phyloP scores from a whole-genome alignment of 2,888 invertebrate species.

The Cosmia trapezina region DNA sequence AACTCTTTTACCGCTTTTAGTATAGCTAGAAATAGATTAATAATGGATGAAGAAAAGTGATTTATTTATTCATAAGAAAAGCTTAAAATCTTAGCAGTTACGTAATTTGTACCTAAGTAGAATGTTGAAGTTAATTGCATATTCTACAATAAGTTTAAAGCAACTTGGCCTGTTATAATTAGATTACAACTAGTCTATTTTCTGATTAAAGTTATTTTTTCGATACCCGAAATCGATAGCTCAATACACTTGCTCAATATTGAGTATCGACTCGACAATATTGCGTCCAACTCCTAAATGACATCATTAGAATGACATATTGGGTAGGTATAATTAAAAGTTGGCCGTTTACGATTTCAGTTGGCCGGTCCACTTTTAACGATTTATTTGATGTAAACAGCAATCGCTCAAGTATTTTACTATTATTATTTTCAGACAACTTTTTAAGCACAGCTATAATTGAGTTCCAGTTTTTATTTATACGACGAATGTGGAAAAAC shows the following conservation, averaged over 20 bases:
- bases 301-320: not conserved
- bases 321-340: constrained; percentile 20
- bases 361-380: not conserved
- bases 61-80: too few relatives aligned
- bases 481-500: not conserved
- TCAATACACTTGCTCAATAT: not conserved
- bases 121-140: too few relatives aligned
- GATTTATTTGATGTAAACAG: not conserved
- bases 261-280: not conserved
- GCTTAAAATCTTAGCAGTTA: not conserved
- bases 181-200: too few relatives aligned
- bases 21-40: too few relatives aligned
- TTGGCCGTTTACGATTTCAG: constrained; percentile 6
- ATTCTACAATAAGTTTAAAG: not conserved
- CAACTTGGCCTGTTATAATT: not conserved
- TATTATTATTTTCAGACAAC: not conserved
- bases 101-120: not conserved
- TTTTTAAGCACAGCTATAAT: not conserved
- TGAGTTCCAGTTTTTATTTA: not conserved
- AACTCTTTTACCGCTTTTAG: too few relatives aligned
- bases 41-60: too few relatives aligned
- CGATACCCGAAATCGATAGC: not conserved
- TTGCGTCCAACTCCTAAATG: constrained; percentile 3
- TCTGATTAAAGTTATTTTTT: not conserved
- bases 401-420: not conserved